A percentile compares a stretch with the other conserved stretches of the same genome.
Conservation (phyloP, 2,113 vertebrate genomes). For the Anseranas semipalmata region DNA sequence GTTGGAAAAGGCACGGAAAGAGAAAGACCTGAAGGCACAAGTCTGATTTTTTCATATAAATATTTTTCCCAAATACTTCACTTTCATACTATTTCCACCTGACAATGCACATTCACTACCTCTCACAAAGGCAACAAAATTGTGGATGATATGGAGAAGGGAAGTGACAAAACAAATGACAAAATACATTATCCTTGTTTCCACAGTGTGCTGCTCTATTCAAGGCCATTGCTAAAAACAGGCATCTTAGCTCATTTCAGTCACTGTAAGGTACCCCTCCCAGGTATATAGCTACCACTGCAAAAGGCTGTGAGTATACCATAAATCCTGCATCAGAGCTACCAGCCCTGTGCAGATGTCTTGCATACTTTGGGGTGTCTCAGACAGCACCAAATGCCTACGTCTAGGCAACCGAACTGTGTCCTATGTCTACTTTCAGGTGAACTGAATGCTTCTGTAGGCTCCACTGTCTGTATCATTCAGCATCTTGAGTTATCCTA, state of each 20-base stretch:
- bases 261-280: neutral
- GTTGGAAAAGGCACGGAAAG: neutral
- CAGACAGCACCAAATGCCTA: neutral
- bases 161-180: neutral
- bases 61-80: neutral
- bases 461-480: too few species aligned
- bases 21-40: neutral
- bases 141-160: neutral
- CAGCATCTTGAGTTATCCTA: neutral
- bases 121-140: neutral
- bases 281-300: neutral
- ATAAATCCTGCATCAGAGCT: neutral
- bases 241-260: neutral
- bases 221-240: neutral
- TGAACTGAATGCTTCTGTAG: neutral
- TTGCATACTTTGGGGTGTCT: neutral
- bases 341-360: neutral
- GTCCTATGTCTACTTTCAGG: neutral
- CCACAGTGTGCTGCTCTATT: neutral
- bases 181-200: neutral
- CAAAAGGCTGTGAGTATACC: neutral
- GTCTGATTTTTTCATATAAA: neutral
- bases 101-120: neutral
- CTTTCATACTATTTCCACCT: neutral
- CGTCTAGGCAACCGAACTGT: neutral